Evolutionary conservation across 1,140 invertebrate genomes (phyloP).

Genomic region (Papilio aristodemus): DNA sequence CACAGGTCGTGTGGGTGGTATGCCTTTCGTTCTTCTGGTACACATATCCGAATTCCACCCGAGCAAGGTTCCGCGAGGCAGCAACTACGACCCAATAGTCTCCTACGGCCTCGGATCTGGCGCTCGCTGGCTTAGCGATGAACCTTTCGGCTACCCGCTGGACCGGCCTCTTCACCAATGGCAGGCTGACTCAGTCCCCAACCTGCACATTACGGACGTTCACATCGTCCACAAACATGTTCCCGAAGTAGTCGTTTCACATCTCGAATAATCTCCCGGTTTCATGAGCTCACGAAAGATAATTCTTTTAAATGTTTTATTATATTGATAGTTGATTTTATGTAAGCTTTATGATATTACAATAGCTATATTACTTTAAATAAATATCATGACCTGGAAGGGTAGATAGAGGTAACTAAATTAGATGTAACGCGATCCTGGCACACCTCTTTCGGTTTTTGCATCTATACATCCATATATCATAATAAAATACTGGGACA

Average conservation of each 20-base stretch:
- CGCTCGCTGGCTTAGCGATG: conserved; percentile 61
- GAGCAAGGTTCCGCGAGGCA: conserved; percentile 46
- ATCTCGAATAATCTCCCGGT: conserved; percentile 9
- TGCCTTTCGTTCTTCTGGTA: conserved; percentile 84
- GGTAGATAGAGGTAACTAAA: too few relatives aligned
- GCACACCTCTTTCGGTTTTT: too few relatives aligned
- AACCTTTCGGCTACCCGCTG: conserved; percentile 84
- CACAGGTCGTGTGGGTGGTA: conserved; percentile 79
- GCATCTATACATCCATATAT: too few relatives aligned
- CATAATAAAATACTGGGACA: background rate
- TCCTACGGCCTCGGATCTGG: conserved; percentile 69
- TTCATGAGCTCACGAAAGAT: background rate
- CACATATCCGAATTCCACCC: conserved; percentile 80
- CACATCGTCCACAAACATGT: conserved; percentile 83
- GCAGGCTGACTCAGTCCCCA: conserved; percentile 81
- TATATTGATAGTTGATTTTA: background rate
- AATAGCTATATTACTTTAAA: background rate
- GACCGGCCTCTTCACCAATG: conserved; percentile 82
- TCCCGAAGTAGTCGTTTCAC: conserved; percentile 64
- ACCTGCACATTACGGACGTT: conserved; percentile 82
- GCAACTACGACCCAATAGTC: conserved; percentile 44
- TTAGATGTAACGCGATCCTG: too few relatives aligned
- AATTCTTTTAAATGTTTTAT: conserved; percentile 23
- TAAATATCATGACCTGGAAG: too few relatives aligned
- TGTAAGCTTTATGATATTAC: conserved; percentile 12